These are phyloP conservation scores for Listronotus bonariensis DNA, from an alignment of 1,140 invertebrate species.

Conservation along the genomic window DNA sequence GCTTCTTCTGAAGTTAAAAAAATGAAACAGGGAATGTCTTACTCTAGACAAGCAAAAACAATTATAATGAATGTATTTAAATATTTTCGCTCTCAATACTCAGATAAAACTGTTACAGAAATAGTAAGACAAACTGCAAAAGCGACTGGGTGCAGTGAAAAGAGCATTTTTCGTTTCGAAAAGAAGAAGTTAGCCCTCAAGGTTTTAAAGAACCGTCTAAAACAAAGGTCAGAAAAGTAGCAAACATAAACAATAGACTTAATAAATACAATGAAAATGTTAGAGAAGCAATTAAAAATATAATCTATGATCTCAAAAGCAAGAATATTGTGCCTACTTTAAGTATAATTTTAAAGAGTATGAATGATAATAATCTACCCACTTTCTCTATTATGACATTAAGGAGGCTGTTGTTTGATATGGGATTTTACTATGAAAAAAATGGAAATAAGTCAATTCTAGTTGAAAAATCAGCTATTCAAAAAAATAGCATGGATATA, in stretches of 20 bases:
- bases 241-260: conserved; percentile 51
- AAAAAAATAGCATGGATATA: not conserved
- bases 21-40: conserved; percentile 54
- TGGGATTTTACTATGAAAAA: conserved; percentile 52
- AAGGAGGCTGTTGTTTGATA: conserved; percentile 49
- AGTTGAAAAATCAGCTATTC: conserved; percentile 40
- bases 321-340: conserved; percentile 47
- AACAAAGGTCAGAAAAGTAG: conserved; percentile 49
- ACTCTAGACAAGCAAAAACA: conserved; percentile 51
- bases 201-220: conserved; percentile 52
- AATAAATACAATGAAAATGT: conserved; percentile 50
- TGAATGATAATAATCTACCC: conserved; percentile 45
- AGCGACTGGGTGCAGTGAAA: conserved; percentile 53
- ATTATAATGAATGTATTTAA: conserved; percentile 54
- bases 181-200: conserved; percentile 49
- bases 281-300: conserved; percentile 44
- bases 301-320: conserved; percentile 51
- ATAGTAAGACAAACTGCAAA: conserved; percentile 48
- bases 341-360: conserved; percentile 50
- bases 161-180: conserved; percentile 52
- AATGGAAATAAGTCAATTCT: conserved; percentile 50
- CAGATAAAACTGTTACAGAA: conserved; percentile 50
- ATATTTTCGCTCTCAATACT: conserved; percentile 47
- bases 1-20: conserved; percentile 43
- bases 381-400: conserved; percentile 52